Evolutionary conservation across 2,113 vertebrate genomes (phyloP), one percentile per base, ranked within the genome.

Genomic region (Procapra przewalskii): DNA sequence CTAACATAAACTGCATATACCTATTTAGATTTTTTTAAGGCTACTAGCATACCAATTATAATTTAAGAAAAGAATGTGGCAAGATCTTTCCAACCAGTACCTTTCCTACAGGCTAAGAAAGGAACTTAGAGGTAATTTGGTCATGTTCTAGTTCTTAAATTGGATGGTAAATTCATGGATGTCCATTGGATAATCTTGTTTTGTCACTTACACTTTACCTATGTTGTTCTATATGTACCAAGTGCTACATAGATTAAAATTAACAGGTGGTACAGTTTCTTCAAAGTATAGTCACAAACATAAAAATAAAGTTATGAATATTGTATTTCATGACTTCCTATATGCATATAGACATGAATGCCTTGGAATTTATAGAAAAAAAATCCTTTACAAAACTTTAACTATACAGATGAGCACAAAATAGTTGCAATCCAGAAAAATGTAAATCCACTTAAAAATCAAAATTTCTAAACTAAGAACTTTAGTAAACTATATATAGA

Each of bases 371-470:
- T 89, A 85, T 40, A 33, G 54, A 67, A 86, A 67, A 96, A 96
- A 82, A 27, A 59, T 52, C 40, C 27, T 64, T 77, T 85, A 71
- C 13, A 45, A 43, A 86, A 84, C 83, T 90, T 96, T n/a, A 92
- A 79, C 7, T 88, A 88, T 75, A 81, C 6, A 84, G 55, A 88
- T 81, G 5, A 80, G 33, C 9, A 85, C 36, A 88, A 90, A 48
- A 96, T 36, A 60, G 15, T 89, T 88, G 59, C 6, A 97, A 85
- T 45, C 48, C 84, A 91, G n/a, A 93, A 7, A 97, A 98, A 79
- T 50, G 48, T 50, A 43, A 67, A 85, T 64, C 8, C 7, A 62
- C 54, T 60, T 94, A 55, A 91, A 96, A 91, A 60, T 17, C 54
- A 83, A 48, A 55, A 86, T 64, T 45, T 87, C 40, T 85, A 87